A percentile compares a stretch with the other conserved stretches of the same genome.
Evolutionary conservation across 2,113 vertebrate genomes (phyloP).

Genomic region (Procavia capensis): DNA sequence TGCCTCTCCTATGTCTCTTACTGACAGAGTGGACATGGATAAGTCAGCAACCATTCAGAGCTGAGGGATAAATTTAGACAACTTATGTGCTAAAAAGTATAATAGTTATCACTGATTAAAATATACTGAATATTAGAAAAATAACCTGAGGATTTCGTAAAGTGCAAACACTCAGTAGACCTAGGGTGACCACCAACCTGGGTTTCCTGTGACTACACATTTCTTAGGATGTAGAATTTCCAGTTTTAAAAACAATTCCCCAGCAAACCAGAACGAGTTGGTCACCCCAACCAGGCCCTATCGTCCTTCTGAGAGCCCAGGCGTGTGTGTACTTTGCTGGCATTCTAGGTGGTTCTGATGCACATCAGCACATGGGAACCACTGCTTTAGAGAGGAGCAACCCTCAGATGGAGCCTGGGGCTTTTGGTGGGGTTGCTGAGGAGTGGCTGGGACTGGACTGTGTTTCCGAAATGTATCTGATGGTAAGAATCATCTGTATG

Average conservation of each 20-base stretch:
- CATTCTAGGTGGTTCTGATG: neutral
- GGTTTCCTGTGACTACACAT: neutral
- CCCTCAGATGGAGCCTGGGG: neutral
- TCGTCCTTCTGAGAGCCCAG: neutral
- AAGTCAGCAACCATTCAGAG: neutral
- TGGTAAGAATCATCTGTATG: neutral
- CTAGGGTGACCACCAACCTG: neutral
- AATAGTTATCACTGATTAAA: neutral
- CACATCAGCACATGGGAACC: accelerated
- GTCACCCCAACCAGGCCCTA: neutral
- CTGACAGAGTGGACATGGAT: neutral
- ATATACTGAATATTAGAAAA: neutral
- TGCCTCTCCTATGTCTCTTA: neutral
- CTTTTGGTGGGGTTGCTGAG: neutral
- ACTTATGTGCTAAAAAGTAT: neutral
- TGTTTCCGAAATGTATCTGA: neutral
- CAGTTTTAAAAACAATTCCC: neutral
- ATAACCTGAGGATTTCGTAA: neutral
- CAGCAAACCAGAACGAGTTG: accelerated
- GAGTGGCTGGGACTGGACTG: too few relatives aligned
- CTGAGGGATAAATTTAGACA: neutral
- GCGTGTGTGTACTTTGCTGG: neutral
- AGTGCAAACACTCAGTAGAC: neutral
- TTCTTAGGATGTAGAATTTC: neutral
- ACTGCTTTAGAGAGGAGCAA: neutral